A percentile compares a stretch with the other conserved stretches of the same genome.
Conservation (phyloP, 1,140 invertebrate genomes). For the Magallana gigas region DNA sequence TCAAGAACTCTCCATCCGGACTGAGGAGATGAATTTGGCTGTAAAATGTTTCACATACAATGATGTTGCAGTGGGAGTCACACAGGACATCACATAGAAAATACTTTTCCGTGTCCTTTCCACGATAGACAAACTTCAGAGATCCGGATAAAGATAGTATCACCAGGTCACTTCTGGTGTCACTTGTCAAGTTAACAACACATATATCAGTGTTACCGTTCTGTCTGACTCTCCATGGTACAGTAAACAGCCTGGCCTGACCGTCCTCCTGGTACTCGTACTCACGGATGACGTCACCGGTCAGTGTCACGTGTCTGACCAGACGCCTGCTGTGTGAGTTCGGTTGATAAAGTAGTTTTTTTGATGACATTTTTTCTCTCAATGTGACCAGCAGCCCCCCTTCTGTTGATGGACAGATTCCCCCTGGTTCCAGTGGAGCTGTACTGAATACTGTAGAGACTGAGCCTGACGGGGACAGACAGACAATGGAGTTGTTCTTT, state of each 20-base stretch:
- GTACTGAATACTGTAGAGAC: not conserved
- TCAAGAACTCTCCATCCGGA: not conserved
- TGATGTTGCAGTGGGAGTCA: not conserved
- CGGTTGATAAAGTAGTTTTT: not conserved
- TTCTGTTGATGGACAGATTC: not conserved
- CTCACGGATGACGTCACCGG: not conserved
- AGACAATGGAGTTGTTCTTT: not conserved
- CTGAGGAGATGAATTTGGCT: not conserved
- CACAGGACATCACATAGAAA: not conserved
- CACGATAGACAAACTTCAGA: not conserved
- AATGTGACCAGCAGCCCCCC: not conserved
- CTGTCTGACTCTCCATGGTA: not conserved
- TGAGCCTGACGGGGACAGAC: not conserved
- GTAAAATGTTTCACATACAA: not conserved
- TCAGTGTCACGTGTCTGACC: not conserved
- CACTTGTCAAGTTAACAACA: not conserved
- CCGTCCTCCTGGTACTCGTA: not conserved
- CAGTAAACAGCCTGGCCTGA: not conserved
- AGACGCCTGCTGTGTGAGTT: not conserved
- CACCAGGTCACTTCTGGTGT: not conserved
- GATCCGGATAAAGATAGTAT: not conserved
- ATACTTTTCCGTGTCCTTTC: not conserved
- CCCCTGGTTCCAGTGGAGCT: not conserved
- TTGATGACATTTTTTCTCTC: not conserved
- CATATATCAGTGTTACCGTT: constrained; percentile 1